Conservation (phyloP, 2,888 invertebrate species). For the Eristalinus aeneus region DNA sequence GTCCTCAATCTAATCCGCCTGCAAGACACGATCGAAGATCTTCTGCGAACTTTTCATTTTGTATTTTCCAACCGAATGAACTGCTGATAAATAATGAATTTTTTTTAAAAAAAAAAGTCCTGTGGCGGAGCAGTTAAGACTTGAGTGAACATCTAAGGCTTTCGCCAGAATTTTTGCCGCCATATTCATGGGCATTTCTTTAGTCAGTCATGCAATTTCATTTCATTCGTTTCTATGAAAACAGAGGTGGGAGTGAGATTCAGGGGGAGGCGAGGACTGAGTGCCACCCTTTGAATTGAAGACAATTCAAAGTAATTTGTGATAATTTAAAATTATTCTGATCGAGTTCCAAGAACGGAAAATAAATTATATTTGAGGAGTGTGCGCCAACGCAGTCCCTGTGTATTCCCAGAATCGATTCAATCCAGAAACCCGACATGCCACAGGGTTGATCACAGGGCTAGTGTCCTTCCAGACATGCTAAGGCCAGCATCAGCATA, state of each 20-base stretch:
- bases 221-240: conserved; percentile 6
- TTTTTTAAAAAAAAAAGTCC: background rate
- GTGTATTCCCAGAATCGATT: background rate
- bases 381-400: background rate
- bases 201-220: background rate
- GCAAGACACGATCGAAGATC: background rate
- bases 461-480: background rate
- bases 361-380: conserved; percentile 28
- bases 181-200: background rate
- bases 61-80: background rate
- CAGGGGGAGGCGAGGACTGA: background rate
- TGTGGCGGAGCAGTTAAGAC: background rate
- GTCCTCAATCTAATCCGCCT: background rate
- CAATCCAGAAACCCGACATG: background rate
- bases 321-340: conserved; percentile 18
- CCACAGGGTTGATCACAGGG: background rate
- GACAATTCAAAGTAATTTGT: conserved; percentile 20
- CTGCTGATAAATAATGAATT: background rate
- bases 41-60: background rate
- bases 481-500: background rate
- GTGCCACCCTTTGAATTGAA: background rate
- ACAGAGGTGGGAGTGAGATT: background rate
- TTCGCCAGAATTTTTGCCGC: background rate
- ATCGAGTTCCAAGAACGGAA: conserved; percentile 10
- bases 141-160: background rate